Base-by-base conservation (phyloP, 2,113 vertebrate species). In the Acanthochromis polyacanthus region DNA sequence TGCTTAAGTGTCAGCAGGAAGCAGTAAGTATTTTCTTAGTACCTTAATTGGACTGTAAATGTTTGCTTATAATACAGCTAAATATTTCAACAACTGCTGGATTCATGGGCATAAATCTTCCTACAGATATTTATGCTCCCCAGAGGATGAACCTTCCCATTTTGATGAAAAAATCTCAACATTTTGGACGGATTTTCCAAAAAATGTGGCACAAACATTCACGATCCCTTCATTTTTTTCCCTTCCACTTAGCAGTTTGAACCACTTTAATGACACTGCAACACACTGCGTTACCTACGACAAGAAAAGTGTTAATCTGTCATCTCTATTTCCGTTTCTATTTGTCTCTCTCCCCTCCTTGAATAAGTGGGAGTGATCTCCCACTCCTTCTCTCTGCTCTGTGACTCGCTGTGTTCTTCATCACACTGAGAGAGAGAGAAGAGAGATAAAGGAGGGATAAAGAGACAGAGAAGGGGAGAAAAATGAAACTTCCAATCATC, bases 401-500 rank as follows among this genome's bases (percentile, higher is more conserved):
- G 58, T 56, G 64, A 61, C 73, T 80, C 67, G 56, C 38, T 52
- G 67, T 14, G 48, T 40, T 80, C 74, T 85, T 71, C 72, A 78
- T 85, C 78, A 72, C 57, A 9, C 65, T 32, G 61, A 6, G 52
- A 75, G 65, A 76, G 28, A 53, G 23, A 17, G 14, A 50, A 48
- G 43, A 75, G 28, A 57, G 43, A 60, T 10, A 46, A 46, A 30
- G 30, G 72, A 73, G 46, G 40, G 3, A 63, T 20, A 59, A 45
- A 61, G 78, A 70, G 70, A 52, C 19, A 43, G 32, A 83, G 16
- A 63, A 67, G 62, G 64, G 77, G 50, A 70, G 79, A 30, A 78
- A 69, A 79, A 80, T 66, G n/a, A 90, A 80, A 78, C 71, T 74
- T 80, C 53, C 50, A 10, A 68, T 88, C 68, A 71, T 86, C 51